A percentile compares a stretch with the other conserved stretches of the same genome.
These are phyloP conservation scores for Ametastegia equiseti DNA, from an alignment of 2,888 invertebrate species.

Conservation along the genomic window DNA sequence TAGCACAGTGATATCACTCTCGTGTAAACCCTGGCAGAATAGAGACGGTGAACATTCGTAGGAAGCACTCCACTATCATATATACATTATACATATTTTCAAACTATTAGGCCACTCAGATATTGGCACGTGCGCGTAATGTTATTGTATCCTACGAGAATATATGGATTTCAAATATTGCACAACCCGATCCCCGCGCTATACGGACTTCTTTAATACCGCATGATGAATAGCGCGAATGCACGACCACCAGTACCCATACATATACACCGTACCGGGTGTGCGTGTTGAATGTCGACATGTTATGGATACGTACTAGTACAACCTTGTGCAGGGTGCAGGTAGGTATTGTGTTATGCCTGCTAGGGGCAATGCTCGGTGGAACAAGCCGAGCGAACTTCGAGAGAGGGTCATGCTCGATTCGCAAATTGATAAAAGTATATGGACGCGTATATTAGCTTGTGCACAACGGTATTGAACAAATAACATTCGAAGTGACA, in stretches of 20 bases:
- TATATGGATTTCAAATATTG: background rate
- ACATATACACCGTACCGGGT: too few species aligned
- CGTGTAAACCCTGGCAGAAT: background rate
- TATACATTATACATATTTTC: too few species aligned
- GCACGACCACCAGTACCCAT: background rate
- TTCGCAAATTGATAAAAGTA: background rate
- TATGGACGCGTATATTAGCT: too few species aligned
- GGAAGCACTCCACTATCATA: constrained; percentile 4
- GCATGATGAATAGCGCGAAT: background rate
- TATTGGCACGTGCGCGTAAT: background rate
- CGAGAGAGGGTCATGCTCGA: background rate
- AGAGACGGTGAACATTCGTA: background rate
- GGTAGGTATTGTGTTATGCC: too few species aligned
- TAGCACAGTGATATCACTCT: background rate
- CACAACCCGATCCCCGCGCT: background rate
- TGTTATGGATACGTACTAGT: too few species aligned
- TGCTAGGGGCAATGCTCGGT: too few species aligned
- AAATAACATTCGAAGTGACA: too few species aligned
- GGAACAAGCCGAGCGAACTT: background rate
- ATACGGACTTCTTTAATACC: background rate
- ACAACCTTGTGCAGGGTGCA: too few species aligned
- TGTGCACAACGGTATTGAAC: too few species aligned
- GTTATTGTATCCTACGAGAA: background rate
- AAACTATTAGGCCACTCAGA: background rate
- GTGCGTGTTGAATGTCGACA: too few species aligned